phyloP scores from a whole-genome alignment of 1,140 invertebrate genomes.

The Argopecten irradians region DNA sequence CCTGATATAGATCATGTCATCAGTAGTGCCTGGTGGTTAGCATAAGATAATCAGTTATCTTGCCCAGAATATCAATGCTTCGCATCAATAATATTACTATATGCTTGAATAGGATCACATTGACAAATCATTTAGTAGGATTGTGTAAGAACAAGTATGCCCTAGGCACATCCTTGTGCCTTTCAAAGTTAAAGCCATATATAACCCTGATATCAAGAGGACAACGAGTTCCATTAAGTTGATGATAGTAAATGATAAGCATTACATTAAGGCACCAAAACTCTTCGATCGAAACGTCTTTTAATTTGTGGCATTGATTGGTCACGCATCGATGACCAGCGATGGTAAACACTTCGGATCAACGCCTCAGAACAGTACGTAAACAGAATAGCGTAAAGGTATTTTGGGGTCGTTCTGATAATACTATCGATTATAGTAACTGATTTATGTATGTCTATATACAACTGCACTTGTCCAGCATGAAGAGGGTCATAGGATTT shows the following conservation, averaged over 20 bases:
- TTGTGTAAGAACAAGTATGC: too few relatives aligned
- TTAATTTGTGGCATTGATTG: background rate
- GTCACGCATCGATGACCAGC: background rate
- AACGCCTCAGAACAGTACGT: background rate
- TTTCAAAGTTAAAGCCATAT: too few relatives aligned
- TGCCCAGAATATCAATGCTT: too few relatives aligned
- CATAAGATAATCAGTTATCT: too few relatives aligned
- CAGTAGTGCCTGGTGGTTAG: background rate
- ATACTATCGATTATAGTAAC: background rate
- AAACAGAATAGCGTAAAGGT: background rate
- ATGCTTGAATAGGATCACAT: too few relatives aligned
- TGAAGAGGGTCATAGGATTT: background rate
- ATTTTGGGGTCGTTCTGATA: background rate
- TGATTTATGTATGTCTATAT: background rate
- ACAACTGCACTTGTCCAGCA: background rate
- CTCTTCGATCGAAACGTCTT: background rate
- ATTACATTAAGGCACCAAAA: background rate
- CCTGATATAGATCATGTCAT: background rate
- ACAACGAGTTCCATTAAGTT: background rate
- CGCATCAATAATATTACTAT: too few relatives aligned
- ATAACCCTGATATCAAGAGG: background rate
- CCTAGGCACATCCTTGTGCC: too few relatives aligned
- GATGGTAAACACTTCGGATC: background rate
- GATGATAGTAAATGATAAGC: background rate
- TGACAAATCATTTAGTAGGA: too few relatives aligned